phyloP scores from a whole-genome alignment of 2,113 vertebrate genomes.

The Phalacrocorax aristotelis region DNA sequence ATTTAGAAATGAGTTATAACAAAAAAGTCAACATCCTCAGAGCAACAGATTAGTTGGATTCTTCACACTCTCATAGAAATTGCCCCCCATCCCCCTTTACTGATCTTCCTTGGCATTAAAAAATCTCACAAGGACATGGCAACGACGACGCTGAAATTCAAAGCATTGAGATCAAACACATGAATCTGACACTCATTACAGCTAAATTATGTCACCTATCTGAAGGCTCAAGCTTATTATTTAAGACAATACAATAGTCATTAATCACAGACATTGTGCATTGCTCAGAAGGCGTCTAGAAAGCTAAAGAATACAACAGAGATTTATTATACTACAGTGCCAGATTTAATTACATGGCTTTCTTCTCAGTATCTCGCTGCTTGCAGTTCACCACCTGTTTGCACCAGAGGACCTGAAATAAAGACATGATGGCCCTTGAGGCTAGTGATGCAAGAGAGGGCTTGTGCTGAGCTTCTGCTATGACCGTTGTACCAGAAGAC shows the following conservation, averaged over 20 bases:
- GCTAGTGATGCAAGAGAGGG: neutral
- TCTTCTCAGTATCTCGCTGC: neutral
- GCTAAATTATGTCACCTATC: constrained; percentile 50
- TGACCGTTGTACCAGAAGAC: neutral
- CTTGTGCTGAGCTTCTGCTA: neutral
- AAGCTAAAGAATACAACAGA: neutral
- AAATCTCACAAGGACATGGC: constrained; percentile 50
- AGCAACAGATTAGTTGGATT: neutral
- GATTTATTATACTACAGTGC: constrained; percentile 32
- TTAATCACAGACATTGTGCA: constrained; percentile 49
- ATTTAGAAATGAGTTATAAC: neutral
- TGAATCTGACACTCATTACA: neutral
- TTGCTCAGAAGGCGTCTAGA: neutral
- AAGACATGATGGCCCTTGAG: neutral
- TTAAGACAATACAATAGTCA: constrained; percentile 46
- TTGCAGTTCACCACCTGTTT: constrained; percentile 58
- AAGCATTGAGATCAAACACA: constrained; percentile 28
- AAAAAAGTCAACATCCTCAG: neutral
- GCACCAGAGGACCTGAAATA: constrained; percentile 26
- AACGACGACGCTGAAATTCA: constrained; percentile 19
- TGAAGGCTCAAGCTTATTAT: constrained; percentile 37
- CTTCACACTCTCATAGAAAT: constrained; percentile 29
- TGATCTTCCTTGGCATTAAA: neutral
- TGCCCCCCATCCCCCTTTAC: neutral
- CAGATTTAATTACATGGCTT: constrained; percentile 54